These are phyloP conservation scores for Lordiphosa andalusiaca DNA, from an alignment of 2,888 invertebrate genomes.

Conservation along the genomic window DNA sequence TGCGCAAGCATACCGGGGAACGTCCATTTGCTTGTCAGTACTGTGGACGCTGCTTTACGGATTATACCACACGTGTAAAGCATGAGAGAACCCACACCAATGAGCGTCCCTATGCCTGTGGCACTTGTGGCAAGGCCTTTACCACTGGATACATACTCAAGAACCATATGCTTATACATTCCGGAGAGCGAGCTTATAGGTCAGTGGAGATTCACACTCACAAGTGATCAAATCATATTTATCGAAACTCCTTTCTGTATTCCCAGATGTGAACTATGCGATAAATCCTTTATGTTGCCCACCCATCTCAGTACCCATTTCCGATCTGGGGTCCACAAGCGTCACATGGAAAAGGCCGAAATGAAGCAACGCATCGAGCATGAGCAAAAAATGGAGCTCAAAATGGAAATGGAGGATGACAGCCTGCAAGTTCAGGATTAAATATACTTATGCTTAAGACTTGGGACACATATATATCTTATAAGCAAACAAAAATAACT, in stretches of 20 bases:
- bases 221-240: no score
- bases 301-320: conserved; percentile 65
- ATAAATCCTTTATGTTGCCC: conserved; percentile 66
- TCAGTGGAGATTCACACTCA: conserved; percentile 3
- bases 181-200: conserved; percentile 65
- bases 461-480: conserved; percentile 1
- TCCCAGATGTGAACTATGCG: conserved; percentile 58
- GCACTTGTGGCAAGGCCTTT: conserved; percentile 68
- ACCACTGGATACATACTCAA: conserved; percentile 66
- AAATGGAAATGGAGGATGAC: conserved; percentile 61
- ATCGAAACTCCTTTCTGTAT: not conserved
- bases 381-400: conserved; percentile 54
- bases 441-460: not conserved
- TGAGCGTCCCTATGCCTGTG: conserved; percentile 67
- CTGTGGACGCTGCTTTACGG: conserved; percentile 64
- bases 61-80: conserved; percentile 61
- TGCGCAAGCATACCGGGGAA: conserved; percentile 68
- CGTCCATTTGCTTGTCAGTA: conserved; percentile 66
- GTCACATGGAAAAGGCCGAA: conserved; percentile 62
- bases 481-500: conserved; percentile 2
- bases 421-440: conserved; percentile 61
- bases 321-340: conserved; percentile 65
- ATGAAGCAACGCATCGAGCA: conserved; percentile 51
- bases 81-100: conserved; percentile 72
- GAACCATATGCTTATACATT: conserved; percentile 66